These are phyloP conservation scores for Spheniscus mendiculus DNA, from an alignment of 2,113 vertebrate species.

Conservation along the genomic window DNA sequence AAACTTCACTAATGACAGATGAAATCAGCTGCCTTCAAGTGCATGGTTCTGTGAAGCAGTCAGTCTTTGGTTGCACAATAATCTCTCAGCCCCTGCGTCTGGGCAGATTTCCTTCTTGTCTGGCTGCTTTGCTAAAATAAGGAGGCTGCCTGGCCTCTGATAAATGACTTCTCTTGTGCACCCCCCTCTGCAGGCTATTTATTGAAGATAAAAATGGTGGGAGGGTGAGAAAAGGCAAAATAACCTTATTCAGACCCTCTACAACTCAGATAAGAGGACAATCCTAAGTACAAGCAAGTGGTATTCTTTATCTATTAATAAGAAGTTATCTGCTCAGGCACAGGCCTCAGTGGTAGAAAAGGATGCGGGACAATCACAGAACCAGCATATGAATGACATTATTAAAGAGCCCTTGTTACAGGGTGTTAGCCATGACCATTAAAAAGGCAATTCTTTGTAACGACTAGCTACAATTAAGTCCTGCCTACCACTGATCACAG, in stretches of 20 bases:
- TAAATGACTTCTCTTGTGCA: slow-evolving; percentile 10
- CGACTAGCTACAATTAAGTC: neutral
- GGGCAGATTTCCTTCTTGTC: slow-evolving; percentile 55
- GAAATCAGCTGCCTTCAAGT: slow-evolving; percentile 15
- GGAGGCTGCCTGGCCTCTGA: neutral
- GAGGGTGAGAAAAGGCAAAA: slow-evolving; percentile 9
- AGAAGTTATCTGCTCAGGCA: neutral
- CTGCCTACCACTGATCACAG: neutral
- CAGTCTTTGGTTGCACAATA: slow-evolving; percentile 10
- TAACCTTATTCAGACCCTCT: slow-evolving; percentile 6
- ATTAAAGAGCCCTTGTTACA: neutral
- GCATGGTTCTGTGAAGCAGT: slow-evolving; percentile 29
- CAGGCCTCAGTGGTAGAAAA: neutral
- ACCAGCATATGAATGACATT: neutral
- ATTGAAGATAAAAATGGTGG: slow-evolving; percentile 1
- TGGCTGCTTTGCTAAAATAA: slow-evolving; percentile 49
- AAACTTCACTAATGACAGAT: slow-evolving; percentile 14
- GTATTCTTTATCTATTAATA: neutral
- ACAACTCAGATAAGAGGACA: neutral
- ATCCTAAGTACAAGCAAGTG: neutral
- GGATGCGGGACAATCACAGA: neutral
- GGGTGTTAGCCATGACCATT: neutral
- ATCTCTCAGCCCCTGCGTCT: neutral
- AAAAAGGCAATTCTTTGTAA: neutral
- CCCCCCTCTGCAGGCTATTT: neutral